Conservation (phyloP, 2,888 invertebrate genomes). For the Metopia argyrocephala region DNA sequence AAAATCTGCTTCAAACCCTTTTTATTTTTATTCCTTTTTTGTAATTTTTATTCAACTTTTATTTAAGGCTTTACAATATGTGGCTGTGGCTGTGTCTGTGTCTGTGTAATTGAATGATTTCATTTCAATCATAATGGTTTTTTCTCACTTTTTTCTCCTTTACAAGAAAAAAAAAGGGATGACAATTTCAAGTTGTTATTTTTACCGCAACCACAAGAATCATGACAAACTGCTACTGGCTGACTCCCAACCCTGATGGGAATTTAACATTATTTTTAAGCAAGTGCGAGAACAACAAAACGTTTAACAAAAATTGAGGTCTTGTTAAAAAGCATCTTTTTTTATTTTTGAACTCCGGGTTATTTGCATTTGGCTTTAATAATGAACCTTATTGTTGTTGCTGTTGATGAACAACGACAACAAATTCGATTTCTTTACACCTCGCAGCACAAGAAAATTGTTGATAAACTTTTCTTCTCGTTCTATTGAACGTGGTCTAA, state of each 20-base stretch:
- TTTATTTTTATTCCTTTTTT: background rate
- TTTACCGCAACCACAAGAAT: constrained; percentile 59
- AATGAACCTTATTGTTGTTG: constrained; percentile 63
- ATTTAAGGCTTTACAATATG: background rate
- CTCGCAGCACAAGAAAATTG: constrained; percentile 61
- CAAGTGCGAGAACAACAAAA: constrained; percentile 26
- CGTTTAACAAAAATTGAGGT: constrained; percentile 62
- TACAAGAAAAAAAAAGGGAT: constrained; percentile 58
- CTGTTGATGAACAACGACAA: constrained; percentile 34
- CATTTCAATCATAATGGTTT: background rate
- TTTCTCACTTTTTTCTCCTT: too few species aligned
- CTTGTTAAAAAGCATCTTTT: constrained; percentile 57
- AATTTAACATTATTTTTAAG: constrained; percentile 5
- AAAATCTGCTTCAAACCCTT: constrained; percentile 59
- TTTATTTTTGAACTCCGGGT: constrained; percentile 33
- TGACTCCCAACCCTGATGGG: constrained; percentile 9
- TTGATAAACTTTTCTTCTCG: constrained; percentile 40
- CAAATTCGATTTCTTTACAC: constrained; percentile 47
- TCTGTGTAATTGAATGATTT: background rate
- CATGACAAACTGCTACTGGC: constrained; percentile 56
- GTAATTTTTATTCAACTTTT: constrained; percentile 42
- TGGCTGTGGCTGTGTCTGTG: background rate
- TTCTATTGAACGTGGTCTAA: background rate
- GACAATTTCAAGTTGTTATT: constrained; percentile 62
- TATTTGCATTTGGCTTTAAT: constrained; percentile 63